These are phyloP conservation scores for Scolopax rusticola DNA, from an alignment of 2,797 vertebrate species.

Conservation along the genomic window DNA sequence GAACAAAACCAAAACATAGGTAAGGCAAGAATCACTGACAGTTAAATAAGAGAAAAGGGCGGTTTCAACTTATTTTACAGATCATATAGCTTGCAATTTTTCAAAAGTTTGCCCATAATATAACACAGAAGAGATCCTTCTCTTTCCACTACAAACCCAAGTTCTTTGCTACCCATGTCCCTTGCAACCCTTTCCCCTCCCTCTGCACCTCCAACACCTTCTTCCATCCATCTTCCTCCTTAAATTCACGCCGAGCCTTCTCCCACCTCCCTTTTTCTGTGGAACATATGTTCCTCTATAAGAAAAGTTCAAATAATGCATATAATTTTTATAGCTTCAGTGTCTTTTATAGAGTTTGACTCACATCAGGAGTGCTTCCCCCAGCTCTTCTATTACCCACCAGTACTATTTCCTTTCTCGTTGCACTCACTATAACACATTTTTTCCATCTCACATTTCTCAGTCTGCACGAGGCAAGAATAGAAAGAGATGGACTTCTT, in stretches of 20 bases:
- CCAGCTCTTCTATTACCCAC: not conserved
- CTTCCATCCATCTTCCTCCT: not conserved
- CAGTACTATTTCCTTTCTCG: not conserved
- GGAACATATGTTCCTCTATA: not conserved
- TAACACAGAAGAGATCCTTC: not conserved
- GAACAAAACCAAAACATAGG: conserved; percentile 3
- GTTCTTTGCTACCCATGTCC: not conserved
- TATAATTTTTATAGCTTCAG: not conserved
- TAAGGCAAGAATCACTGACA: not conserved
- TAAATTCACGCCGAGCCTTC: not conserved
- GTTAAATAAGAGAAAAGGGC: not conserved
- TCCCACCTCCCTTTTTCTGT: not conserved
- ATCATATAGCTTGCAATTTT: not conserved
- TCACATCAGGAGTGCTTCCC: not conserved
- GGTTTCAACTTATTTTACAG: not conserved
- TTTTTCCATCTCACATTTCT: not conserved
- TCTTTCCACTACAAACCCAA: not conserved
- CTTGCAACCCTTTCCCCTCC: not conserved
- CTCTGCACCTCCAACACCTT: not conserved
- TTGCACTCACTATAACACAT: not conserved
- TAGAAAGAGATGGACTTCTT: not conserved
- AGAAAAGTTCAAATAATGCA: not conserved
- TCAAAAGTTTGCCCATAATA: accelerated
- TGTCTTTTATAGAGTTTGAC: not conserved
- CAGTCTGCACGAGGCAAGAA: not conserved